These are phyloP conservation scores for Trichogramma dendrolimi DNA, from an alignment of 2,888 invertebrate species.

Conservation along the genomic window DNA sequence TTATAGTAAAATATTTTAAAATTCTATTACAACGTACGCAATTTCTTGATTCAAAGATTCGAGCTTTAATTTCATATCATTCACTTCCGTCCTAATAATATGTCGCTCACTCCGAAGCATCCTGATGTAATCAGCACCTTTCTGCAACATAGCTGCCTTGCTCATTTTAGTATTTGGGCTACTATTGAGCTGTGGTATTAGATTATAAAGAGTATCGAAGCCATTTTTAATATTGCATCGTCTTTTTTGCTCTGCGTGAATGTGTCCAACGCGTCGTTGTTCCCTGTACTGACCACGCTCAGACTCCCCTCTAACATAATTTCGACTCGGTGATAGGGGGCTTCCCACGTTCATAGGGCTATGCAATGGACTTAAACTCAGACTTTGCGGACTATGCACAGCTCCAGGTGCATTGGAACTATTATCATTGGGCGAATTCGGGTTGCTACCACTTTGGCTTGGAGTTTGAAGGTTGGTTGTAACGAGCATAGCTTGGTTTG, in stretches of 20 bases:
- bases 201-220: slow-evolving; percentile 86
- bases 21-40: slow-evolving; percentile 58
- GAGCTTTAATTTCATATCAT: slow-evolving; percentile 79
- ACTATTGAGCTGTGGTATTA: slow-evolving; percentile 86
- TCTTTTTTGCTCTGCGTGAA: slow-evolving; percentile 93
- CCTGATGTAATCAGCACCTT: slow-evolving; percentile 92
- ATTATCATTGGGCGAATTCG: slow-evolving; percentile 48
- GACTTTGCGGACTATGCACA: slow-evolving; percentile 47
- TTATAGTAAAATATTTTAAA: too few species aligned
- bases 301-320: slow-evolving; percentile 52
- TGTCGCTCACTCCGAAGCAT: slow-evolving; percentile 81
- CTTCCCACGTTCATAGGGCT: slow-evolving; percentile 55
- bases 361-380: slow-evolving; percentile 53
- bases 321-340: slow-evolving; percentile 63
- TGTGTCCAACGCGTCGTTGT: slow-evolving; percentile 80
- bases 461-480: slow-evolving; percentile 38
- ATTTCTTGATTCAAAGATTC: slow-evolving; percentile 87
- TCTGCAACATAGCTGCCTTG: slow-evolving; percentile 95
- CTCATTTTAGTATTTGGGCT: slow-evolving; percentile 89
- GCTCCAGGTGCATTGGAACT: slow-evolving; percentile 26
- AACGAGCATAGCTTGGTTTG: slow-evolving; percentile 39
- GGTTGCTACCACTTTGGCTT: slow-evolving; percentile 40
- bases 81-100: slow-evolving; percentile 86
- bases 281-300: slow-evolving; percentile 58
- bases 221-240: slow-evolving; percentile 94